Evolutionary conservation across 2,797 vertebrate species (phyloP), one percentile per base, ranked within the genome.

Genomic region (Chaetodon trifasciatus): DNA sequence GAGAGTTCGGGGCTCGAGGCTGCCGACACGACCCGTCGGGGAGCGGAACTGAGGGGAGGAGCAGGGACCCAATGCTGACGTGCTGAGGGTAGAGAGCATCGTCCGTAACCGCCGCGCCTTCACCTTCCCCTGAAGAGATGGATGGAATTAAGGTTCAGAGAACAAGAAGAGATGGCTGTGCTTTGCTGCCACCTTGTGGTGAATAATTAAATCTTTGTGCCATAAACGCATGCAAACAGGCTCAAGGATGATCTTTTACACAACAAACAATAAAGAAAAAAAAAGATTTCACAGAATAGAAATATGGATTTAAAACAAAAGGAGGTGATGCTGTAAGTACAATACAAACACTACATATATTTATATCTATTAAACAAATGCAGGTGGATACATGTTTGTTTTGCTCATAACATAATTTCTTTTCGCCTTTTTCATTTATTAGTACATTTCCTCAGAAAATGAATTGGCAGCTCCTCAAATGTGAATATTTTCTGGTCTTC

Each of bases 41-140:
- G 96, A 95, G 42, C 95, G 94, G 72, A 97, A 98, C 80, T 93
- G 92, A 21, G 97, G 94, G 3, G 96, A 96, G 2, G 94, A 91
- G 86, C 96, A 97, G 1, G 96, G 96, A 15, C 97, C 97, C 75
- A 98, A 62, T 0, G 96, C 93, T 0, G 95, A 95, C 3, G 92
- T 88, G 62, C 65, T 96, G 91, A 98, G 94, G 78, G 87, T 96
- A 21, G 96, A 96, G 16, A 98, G 89, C 97, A 98, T 97, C 72
- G 92, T 96, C 87, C 96, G 95, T 60, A 98, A 84, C 40, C 96
- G 95, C 13, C 97, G 96, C 0, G 95, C 92, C 91, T 97, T 98
- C 65, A 97, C 94, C 88, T 97, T 98, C 37, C 97, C 97, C 97
- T 98, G 83, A 42, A 46, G 40, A 79, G 32, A 81, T 1, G 32